Conservation (phyloP, 2,797 vertebrate genomes). For the Pachyuromys duprasi region DNA sequence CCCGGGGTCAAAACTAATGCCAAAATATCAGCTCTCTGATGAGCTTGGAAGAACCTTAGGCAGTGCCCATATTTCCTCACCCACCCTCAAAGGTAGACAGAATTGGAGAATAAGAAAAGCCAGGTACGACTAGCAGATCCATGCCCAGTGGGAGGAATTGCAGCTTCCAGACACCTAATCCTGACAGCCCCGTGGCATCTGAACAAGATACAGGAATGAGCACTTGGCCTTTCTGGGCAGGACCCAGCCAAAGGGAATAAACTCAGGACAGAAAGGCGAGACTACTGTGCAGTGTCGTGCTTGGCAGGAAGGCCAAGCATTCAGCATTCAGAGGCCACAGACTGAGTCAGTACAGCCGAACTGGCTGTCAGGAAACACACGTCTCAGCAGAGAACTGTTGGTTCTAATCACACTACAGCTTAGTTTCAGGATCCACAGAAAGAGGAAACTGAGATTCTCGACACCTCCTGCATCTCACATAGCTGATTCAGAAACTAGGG, state of each 20-base stretch:
- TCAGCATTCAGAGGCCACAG: not conserved
- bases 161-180: not conserved
- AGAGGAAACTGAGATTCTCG: not conserved
- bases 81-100: constrained; percentile 14
- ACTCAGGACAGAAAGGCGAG: constrained; percentile 8
- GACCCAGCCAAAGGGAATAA: not conserved
- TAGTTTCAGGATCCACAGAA: not conserved
- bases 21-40: constrained; percentile 4
- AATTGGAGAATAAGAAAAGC: not conserved
- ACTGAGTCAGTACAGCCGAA: not conserved
- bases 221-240: not conserved
- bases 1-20: constrained; percentile 31
- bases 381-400: not conserved
- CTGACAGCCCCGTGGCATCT: not conserved
- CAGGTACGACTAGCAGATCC: not conserved
- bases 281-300: not conserved
- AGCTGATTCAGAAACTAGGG: not conserved
- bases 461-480: not conserved
- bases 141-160: not conserved
- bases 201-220: not conserved
- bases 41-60: not conserved
- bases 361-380: not conserved
- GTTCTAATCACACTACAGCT: not conserved
- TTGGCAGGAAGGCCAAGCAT: not conserved
- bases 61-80: constrained; percentile 20